Evolutionary conservation across 2,113 vertebrate genomes (phyloP).

Genomic region (Caranx melampygus): DNA sequence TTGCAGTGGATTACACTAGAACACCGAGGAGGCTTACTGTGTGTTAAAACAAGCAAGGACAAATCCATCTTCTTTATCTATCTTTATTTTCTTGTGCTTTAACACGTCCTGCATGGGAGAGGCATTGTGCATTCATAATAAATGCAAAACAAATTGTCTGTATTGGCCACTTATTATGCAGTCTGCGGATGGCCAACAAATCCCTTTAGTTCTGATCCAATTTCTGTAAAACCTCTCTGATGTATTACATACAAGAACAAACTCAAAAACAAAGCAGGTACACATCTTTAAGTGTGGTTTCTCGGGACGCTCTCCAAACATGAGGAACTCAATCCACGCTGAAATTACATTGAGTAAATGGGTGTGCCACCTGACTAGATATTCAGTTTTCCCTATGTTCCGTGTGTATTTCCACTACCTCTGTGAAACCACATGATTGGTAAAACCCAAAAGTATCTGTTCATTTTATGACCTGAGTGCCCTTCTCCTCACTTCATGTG

Average conservation of each 20-base stretch:
- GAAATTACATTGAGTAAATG: background rate
- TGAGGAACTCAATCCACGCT: no score
- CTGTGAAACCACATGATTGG: background rate
- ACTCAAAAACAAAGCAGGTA: background rate
- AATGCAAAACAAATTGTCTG: background rate
- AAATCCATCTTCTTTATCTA: background rate
- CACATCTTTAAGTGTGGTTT: background rate
- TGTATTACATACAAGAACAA: background rate
- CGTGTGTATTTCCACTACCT: background rate
- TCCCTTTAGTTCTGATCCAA: background rate
- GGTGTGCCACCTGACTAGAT: background rate
- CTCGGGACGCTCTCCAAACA: background rate
- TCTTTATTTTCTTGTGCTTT: background rate
- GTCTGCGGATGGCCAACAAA: background rate
- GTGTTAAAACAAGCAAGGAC: background rate
- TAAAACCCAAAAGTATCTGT: background rate
- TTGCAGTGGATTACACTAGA: constrained; percentile 11
- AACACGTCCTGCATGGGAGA: background rate
- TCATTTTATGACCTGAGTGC: background rate
- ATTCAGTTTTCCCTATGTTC: background rate
- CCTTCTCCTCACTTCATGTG: background rate
- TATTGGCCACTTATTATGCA: background rate
- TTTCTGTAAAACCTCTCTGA: background rate
- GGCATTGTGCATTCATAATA: background rate
- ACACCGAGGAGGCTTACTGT: background rate